Evolutionary conservation across 1,140 invertebrate genomes (phyloP), one percentile per base, ranked within the genome.

Genomic region (Orussus abietinus): DNA sequence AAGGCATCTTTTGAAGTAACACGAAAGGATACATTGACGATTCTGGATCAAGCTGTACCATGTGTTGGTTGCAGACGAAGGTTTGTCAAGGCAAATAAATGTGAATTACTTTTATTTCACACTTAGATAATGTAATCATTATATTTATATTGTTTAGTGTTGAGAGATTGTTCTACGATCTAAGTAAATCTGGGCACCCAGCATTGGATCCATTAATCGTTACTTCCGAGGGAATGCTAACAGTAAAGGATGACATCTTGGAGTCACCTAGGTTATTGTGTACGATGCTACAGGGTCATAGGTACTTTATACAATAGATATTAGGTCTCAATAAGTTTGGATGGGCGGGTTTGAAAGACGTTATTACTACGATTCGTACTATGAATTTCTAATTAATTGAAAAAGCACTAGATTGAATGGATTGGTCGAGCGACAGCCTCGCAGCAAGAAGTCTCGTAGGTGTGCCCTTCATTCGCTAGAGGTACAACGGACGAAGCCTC

Each of bases 61-160:
- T 95, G 92, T 78, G 88, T 94, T 62, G 91, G 92, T 32, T 95
- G 91, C 70, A 77, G 90, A 51, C 80, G 87, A 80, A 92, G 88
- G 89, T 90, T 50, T 37, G 20, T 32, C 29, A 45, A 13, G 14
- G 11, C 15, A 18, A 44, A 31, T 42, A 45, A 25, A 26, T 35
- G 40, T 45, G 35, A n/a, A n/a, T 17, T 30, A 17, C 26, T 15
- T 35, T 25, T 12, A 12, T 11, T 13, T 26, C 6, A 32, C 17
- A 21, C 10, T 51, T 26, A 31, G 15, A 35, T 32, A 43, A 42
- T 14, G 35, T 34, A 32, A 22, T 38, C 29, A 13, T 38, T 38
- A 0, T 2, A 21, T 40, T 34, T 48, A 19, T 17, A 28, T 53
- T 43, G 42, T 68, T 51, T 60, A 91, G 90, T 72, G 90, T 92